phyloP scores from a whole-genome alignment of 2,888 invertebrate species.

The Ectemnius lituratus region DNA sequence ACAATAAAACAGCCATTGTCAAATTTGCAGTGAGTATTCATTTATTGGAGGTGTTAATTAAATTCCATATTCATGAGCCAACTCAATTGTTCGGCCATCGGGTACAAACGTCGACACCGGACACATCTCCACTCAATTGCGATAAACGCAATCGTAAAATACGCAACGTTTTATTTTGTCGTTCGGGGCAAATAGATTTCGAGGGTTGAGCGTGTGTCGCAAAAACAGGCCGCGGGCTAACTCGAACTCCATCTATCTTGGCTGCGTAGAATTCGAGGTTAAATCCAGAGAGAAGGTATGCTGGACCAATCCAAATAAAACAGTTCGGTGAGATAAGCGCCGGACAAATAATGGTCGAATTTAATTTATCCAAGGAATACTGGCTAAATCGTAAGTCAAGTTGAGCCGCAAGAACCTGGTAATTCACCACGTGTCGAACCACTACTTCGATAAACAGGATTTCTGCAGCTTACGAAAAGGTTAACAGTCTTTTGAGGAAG shows the following conservation, averaged over 20 bases:
- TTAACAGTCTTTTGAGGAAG: background rate
- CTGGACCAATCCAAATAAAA: background rate
- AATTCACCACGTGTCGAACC: background rate
- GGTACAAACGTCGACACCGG: too few species aligned
- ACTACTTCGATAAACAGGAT: background rate
- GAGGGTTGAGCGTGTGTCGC: background rate
- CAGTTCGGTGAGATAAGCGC: background rate
- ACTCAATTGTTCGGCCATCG: too few species aligned
- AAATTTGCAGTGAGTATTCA: too few species aligned
- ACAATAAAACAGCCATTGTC: too few species aligned
- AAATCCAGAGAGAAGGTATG: background rate
- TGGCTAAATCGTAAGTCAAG: background rate
- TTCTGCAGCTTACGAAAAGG: background rate
- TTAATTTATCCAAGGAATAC: conserved; percentile 2
- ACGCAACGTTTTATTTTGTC: too few species aligned
- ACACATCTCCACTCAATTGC: too few species aligned
- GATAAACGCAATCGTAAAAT: too few species aligned
- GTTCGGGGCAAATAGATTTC: too few species aligned
- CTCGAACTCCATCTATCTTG: background rate
- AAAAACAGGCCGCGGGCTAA: background rate
- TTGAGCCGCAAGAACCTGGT: background rate
- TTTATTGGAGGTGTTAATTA: too few species aligned
- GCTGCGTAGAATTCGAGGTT: background rate
- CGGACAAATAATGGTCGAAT: background rate
- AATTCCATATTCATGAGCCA: too few species aligned